Evolutionary conservation across 2,888 invertebrate genomes (phyloP).

Genomic region (Mesorhabditis spiculigera): DNA sequence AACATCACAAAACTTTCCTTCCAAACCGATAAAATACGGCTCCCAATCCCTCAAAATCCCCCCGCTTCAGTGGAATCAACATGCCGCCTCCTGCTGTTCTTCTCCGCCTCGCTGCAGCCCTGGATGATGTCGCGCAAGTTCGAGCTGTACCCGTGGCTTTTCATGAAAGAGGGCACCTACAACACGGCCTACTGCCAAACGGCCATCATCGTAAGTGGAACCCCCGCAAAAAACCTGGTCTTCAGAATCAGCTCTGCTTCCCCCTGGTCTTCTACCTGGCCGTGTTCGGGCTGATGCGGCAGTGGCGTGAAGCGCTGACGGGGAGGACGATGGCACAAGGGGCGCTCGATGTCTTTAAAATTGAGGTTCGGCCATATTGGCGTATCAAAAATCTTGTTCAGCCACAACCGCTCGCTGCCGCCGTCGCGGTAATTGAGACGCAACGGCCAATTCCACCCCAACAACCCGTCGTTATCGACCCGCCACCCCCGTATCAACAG

Average conservation of each 20-base stretch:
- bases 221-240: neutral
- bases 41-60: too few species aligned
- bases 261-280: neutral
- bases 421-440: neutral
- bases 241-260: constrained; percentile 4
- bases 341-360: constrained; percentile 1
- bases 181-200: neutral
- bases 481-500: neutral
- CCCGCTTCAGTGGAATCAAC: neutral
- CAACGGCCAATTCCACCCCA: too few species aligned
- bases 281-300: neutral
- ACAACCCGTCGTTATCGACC: neutral
- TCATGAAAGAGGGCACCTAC: neutral
- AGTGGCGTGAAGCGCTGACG: neutral
- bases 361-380: neutral
- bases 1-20: too few species aligned
- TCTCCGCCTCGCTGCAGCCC: neutral
- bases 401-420: neutral
- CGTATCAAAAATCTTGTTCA: neutral
- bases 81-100: neutral
- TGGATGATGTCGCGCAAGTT: neutral
- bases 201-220: neutral
- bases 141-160: neutral
- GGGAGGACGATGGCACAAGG: neutral
- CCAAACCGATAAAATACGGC: too few species aligned